Base-by-base conservation (phyloP, 2,113 vertebrate species). In the Drymodes brunneopygia region DNA sequence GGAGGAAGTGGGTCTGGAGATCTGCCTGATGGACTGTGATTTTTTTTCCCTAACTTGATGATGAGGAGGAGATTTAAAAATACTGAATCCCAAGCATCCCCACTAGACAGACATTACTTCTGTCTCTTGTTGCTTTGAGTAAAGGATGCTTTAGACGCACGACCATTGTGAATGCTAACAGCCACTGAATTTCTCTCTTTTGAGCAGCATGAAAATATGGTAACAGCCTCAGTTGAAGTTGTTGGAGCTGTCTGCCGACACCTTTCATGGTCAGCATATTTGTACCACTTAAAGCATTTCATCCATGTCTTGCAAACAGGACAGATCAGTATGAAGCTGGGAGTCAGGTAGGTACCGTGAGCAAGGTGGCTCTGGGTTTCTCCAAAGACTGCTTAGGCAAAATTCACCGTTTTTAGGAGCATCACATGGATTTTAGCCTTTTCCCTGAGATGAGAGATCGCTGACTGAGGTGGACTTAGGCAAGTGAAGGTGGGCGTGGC, bases 201-300 rank as follows among this genome's bases (percentile, higher is more conserved):
- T 61, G 95, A 61, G 18, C 90, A 99, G 99, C 97, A 99, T 86
- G 99, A 99, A 97, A 98, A 98, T 92, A 98, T 99, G 98, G 98
- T 97, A 23, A 97, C 98, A 4, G 99, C 99, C 9, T 99, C 99
- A 0, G 98, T 99, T 65, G 99, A 99, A 94, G 91, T 99, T 86
- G 96, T 99, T 64, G 99, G 99, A 36, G 99, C 99, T 3, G 97
- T 99, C 38, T 99, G 99, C 89, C 98, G 81, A 58, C 98, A 98
- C 66, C 98, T 99, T 12, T 98, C 99, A 2, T 99, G 99, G 99
- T 98, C 99, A 85, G 98, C 99, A 0, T 99, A 99, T 79, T 95
- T 99, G 31, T 99, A 98, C 97, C 98, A 99, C 95, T 97, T 99
- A 80, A 99, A 99, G 89, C 98, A 99, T 83, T 99, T 99, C 70